Evolutionary conservation across 2,888 invertebrate genomes (phyloP), one percentile per base, ranked within the genome.

Genomic region (Tolmerus cingulatus): DNA sequence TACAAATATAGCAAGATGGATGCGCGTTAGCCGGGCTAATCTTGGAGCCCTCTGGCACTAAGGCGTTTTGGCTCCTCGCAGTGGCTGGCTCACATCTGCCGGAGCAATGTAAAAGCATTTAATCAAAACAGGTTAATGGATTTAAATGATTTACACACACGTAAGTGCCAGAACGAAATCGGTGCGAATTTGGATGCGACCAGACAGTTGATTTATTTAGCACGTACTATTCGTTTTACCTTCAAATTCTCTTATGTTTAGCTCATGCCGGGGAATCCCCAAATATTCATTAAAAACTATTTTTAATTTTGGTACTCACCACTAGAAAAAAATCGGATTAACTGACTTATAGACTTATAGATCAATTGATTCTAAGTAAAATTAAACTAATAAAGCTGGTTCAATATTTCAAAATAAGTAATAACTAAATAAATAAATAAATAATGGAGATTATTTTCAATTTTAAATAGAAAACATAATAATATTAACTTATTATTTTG

Each of bases 101-200:
- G 46, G 78, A 57, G 78, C 78, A 87, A 79, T 86, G 86, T 77
- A 78, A 86, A 77, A 87, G 55, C 76, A 77, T 82, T 82, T 81
- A 87, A 87, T 87, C 82, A 82, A 82, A 82, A 84, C 87, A 87
- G 87, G 87, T 87, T 87, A 87, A 87, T 82, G 87, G 87, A 87
- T 87, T 87, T 74, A 84, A 87, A 87, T 84, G 81, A 74, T 87
- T 87, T 82, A 87, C 82, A 30, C 79, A 16, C 37, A 74, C 79
- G 79, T 87, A 79, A 46, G 79, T 30, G 66, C 74, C 40, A 81
- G 82, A 57, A 66, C 81, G 37, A 30, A 55, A 57, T n/a, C 82
- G 19, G 66, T 46, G 87, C 78, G 43, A 81, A 87, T 57, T 79
- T 78, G 40, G 78, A 78, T 55, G 40, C 23, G 27, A 66, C 66